Evolutionary conservation across 2,113 vertebrate genomes (phyloP).

Genomic region (Trematocara nigrifrons): DNA sequence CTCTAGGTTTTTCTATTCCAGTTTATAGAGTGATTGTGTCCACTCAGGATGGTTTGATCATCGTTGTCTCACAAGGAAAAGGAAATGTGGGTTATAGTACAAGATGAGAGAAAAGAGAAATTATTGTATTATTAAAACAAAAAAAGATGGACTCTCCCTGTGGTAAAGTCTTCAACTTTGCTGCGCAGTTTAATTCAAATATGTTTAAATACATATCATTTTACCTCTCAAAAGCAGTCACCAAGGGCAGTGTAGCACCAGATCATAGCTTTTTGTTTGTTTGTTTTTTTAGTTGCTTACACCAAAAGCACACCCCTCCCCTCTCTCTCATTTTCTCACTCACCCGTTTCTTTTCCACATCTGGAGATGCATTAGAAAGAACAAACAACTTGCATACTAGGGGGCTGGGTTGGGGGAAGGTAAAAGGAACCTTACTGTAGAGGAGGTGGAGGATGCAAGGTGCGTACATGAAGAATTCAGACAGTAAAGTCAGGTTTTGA

Average conservation of each 20-base stretch:
- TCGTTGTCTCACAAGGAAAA: constrained; percentile 47
- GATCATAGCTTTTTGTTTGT: background rate
- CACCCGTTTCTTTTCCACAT: constrained; percentile 9
- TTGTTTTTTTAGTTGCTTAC: constrained; percentile 23
- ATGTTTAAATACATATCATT: constrained; percentile 53
- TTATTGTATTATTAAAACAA: background rate
- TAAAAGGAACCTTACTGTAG: background rate
- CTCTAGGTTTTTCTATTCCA: constrained; percentile 42
- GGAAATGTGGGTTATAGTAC: constrained; percentile 19
- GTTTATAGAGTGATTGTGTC: constrained; percentile 54
- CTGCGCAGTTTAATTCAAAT: constrained; percentile 42
- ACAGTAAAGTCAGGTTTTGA: constrained; percentile 9
- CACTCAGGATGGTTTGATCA: constrained; percentile 65
- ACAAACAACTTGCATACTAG: constrained; percentile 28
- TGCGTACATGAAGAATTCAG: background rate
- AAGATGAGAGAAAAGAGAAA: constrained; percentile 38
- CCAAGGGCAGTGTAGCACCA: constrained; percentile 32
- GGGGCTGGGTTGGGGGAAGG: background rate
- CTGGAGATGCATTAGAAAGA: constrained; percentile 39
- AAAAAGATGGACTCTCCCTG: constrained; percentile 45
- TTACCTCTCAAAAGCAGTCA: constrained; percentile 57
- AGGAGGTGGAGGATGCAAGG: background rate
- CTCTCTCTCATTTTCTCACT: background rate
- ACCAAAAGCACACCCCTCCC: background rate
- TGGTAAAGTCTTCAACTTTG: constrained; percentile 18